Percentiles rank a stretch among this genome's conserved stretches.
These are phyloP conservation scores for Cosmia trapezina DNA, from an alignment of 2,888 invertebrate species.

Conservation along the genomic window DNA sequence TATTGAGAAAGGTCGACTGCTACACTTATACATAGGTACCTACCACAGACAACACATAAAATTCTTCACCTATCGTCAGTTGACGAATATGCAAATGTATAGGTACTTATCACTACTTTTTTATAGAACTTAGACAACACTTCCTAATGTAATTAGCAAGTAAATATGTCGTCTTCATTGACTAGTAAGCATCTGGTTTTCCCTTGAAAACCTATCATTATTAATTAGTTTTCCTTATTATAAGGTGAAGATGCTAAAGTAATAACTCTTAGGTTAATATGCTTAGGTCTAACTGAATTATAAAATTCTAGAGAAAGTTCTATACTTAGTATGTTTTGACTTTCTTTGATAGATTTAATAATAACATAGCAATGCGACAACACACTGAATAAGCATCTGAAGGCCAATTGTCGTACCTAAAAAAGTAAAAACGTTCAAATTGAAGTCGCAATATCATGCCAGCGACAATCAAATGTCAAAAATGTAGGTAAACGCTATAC, in stretches of 20 bases:
- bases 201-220: constrained; percentile 28
- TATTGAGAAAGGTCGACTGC: constrained; percentile 68
- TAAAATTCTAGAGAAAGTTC: constrained; percentile 3
- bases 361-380: not conserved
- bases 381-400: no score
- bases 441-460: no score
- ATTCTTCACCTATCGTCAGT: constrained; percentile 46
- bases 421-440: no score
- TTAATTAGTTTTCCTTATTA: constrained; percentile 34
- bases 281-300: not conserved
- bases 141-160: constrained; percentile 51
- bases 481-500: no score
- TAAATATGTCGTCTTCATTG: constrained; percentile 46
- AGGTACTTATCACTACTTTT: constrained; percentile 19
- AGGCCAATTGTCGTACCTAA: no score
- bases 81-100: constrained; percentile 52
- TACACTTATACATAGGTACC: constrained; percentile 52
- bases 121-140: constrained; percentile 13
- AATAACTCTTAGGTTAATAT: not conserved
- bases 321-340: not conserved
- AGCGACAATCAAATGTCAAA: no score
- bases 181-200: constrained; percentile 20
- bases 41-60: constrained; percentile 34
- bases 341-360: not conserved
- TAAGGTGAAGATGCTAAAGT: not conserved